Evolutionary conservation across 1,140 invertebrate genomes (phyloP).

Genomic region (Saccostrea cuccullata): DNA sequence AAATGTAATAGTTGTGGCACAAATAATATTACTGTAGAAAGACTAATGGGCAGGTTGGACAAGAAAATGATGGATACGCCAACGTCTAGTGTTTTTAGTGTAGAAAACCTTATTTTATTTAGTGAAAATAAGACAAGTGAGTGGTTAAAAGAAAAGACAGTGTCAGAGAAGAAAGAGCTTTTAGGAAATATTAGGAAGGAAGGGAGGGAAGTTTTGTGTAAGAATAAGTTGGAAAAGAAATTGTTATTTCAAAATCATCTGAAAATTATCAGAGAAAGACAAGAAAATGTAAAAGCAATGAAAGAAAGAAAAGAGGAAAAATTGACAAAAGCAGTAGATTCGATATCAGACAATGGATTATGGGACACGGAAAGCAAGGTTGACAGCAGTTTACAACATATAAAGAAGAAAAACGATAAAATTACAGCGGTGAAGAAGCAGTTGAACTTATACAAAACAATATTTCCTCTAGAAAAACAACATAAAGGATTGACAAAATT

Average conservation of each 20-base stretch:
- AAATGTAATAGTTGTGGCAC: too few species aligned
- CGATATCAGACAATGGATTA: background rate
- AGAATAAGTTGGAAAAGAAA: background rate
- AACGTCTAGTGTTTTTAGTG: background rate
- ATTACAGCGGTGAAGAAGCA: background rate
- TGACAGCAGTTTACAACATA: background rate
- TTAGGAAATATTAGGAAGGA: background rate
- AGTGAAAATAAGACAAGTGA: background rate
- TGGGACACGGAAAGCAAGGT: background rate
- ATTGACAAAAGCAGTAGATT: background rate
- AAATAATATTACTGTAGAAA: background rate
- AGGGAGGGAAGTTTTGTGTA: background rate
- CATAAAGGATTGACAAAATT: too few species aligned
- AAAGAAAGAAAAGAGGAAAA: background rate
- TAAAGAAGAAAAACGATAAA: background rate
- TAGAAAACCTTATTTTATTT: background rate
- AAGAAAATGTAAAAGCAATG: background rate
- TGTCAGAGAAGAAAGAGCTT: background rate
- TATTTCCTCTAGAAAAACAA: too few species aligned
- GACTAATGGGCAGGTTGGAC: background rate
- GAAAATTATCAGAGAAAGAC: background rate
- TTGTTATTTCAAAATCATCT: background rate
- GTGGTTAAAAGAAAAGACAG: background rate
- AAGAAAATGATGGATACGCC: background rate
- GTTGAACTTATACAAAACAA: background rate